Percentiles rank a stretch among this genome's conserved stretches.
Evolutionary conservation across 2,888 invertebrate species (phyloP).

Genomic region (Synergus gifuensis): DNA sequence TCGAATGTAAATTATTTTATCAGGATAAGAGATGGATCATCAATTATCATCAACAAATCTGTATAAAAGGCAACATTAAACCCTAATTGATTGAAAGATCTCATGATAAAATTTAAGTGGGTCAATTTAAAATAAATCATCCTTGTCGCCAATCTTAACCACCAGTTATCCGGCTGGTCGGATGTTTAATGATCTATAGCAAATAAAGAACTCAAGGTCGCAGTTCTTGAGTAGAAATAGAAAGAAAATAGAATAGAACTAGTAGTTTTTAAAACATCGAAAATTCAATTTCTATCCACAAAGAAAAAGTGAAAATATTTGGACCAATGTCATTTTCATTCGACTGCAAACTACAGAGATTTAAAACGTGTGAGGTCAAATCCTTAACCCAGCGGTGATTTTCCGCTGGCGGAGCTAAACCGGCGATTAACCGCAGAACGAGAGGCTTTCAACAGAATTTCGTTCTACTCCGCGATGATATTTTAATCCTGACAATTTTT

Average conservation of each 20-base stretch:
- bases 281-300: no score
- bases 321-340: not conserved
- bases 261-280: no score
- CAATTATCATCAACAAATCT: no score
- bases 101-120: not conserved
- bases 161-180: not conserved
- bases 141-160: slow-evolving; percentile 3
- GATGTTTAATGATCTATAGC: not conserved
- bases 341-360: not conserved
- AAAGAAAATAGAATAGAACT: not conserved
- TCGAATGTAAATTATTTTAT: no score
- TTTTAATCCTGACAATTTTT: slow-evolving; percentile 50
- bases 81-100: no score
- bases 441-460: slow-evolving; percentile 4
- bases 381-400: not conserved
- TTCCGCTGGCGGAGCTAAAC: slow-evolving; percentile 5
- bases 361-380: slow-evolving; percentile 9
- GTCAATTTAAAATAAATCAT: not conserved
- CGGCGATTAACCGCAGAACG: slow-evolving; percentile 1
- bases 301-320: no score
- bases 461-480: not conserved
- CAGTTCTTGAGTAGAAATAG: not conserved
- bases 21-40: no score
- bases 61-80: no score
- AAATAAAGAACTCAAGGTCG: not conserved